These are phyloP conservation scores for Camptogramma bilineatum DNA, from an alignment of 2,888 invertebrate species.

Conservation along the genomic window DNA sequence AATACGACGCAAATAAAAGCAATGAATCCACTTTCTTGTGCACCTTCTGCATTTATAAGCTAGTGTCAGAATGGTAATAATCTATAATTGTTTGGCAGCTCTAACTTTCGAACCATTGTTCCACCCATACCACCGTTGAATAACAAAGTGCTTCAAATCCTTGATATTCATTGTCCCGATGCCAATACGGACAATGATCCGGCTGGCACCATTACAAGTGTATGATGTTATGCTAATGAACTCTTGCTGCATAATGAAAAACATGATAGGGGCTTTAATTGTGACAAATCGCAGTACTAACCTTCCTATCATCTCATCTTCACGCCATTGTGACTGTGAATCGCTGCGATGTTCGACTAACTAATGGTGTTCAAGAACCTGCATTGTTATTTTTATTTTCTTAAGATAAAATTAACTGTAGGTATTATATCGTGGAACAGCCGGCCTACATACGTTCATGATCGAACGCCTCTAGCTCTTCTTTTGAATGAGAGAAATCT, in stretches of 20 bases:
- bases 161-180: constrained; percentile 48
- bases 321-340: constrained; percentile 56
- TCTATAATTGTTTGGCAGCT: constrained; percentile 28
- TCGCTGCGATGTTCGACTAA: constrained; percentile 50
- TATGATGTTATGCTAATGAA: constrained; percentile 56
- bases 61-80: constrained; percentile 33
- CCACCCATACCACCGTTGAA: constrained; percentile 35
- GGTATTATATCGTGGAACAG: not conserved
- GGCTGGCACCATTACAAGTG: constrained; percentile 27
- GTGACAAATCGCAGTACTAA: constrained; percentile 56
- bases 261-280: constrained; percentile 47
- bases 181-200: constrained; percentile 52
- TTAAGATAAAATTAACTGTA: constrained; percentile 13
- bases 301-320: constrained; percentile 46
- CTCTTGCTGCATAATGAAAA: constrained; percentile 37
- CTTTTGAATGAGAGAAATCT: not conserved
- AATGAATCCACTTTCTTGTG: constrained; percentile 22
- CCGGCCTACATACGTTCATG: not conserved
- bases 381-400: constrained; percentile 56
- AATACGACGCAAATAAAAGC: too few relatives aligned
- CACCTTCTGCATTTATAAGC: constrained; percentile 26
- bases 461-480: not conserved
- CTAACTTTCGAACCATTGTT: constrained; percentile 51
- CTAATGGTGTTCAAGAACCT: constrained; percentile 49
- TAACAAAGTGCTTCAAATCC: constrained; percentile 46